phyloP scores from a whole-genome alignment of 2,888 invertebrate genomes.

The Tenthredo notha region DNA sequence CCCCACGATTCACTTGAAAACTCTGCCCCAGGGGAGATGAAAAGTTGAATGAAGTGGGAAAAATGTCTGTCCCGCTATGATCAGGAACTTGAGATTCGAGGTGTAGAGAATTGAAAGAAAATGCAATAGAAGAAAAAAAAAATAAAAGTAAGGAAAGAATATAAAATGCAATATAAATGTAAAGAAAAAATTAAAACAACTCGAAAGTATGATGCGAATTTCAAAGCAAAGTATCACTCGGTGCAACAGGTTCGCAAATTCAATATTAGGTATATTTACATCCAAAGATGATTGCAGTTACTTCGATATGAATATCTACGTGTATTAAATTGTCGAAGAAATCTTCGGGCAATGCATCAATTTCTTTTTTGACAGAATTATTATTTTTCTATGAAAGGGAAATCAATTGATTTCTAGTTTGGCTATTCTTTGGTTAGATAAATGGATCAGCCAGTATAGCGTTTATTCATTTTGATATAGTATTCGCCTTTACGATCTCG shows the following conservation, averaged over 20 bases:
- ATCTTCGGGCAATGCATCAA: not conserved
- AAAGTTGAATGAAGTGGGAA: constrained; percentile 46
- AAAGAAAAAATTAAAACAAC: not conserved
- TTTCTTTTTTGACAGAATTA: not conserved
- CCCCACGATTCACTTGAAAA: constrained; percentile 29
- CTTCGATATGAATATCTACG: not conserved
- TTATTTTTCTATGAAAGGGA: not conserved
- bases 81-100: constrained; percentile 29
- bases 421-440: not conserved
- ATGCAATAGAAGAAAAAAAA: not conserved
- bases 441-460: not conserved
- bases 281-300: not conserved
- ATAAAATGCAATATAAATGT: not conserved
- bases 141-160: not conserved
- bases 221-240: not conserved
- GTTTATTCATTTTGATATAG: constrained; percentile 1
- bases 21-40: constrained; percentile 19
- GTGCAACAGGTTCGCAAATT: constrained; percentile 37
- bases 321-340: not conserved
- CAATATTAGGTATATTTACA: constrained; percentile 10
- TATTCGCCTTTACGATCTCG: not conserved
- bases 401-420: not conserved
- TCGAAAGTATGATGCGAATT: not conserved
- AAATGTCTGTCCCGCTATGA: constrained; percentile 24
- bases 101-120: constrained; percentile 13